Evolutionary conservation across 2,797 vertebrate genomes (phyloP), one percentile per base, ranked within the genome.

Genomic region (Scolopax rusticola): DNA sequence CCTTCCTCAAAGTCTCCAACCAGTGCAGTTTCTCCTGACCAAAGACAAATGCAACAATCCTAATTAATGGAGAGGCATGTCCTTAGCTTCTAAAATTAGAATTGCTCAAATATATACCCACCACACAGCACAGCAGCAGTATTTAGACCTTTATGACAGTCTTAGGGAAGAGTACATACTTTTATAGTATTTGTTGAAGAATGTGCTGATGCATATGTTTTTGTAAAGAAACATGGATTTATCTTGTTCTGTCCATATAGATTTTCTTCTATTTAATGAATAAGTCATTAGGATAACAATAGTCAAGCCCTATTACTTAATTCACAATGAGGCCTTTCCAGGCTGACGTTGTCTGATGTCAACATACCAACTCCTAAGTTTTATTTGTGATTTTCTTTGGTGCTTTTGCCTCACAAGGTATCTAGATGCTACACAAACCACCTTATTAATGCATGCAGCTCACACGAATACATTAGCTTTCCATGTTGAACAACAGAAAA

Each of bases 261-360:
- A 87, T 92, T 94, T 96, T 67, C 38, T 56, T 80, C 81, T 65
- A n/a, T 85, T 82, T 80, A 82, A 91, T 90, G 84, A 96, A 79
- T 85, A 92, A 89, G 32, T 77, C 60, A 90, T 93, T 80, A 80
- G 68, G 47, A 65, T 40, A 85, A 89, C 68, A 82, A 56, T 16
- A 83, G 60, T 54, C 63, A 74, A 74, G 28, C n/a, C 53, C 23
- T 83, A 12, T 38, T 56, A 33, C 67, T 81, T 56, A 77, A 51
- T n/a, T 84, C 50, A 47, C 41, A 85, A 47, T n/a, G 56, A 85
- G 45, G 27, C 8, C 30, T 73, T 89, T 84, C 63, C 67, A 90
- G 48, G 64, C 43, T 93, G 71, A 17, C 40, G 12, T 2, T 64
- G 33, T 75, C 69, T 61, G 7, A 71, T 71, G 19, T 92, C 89